Conservation (phyloP, 2,113 vertebrate species). For the Pseudopodoces humilis region DNA sequence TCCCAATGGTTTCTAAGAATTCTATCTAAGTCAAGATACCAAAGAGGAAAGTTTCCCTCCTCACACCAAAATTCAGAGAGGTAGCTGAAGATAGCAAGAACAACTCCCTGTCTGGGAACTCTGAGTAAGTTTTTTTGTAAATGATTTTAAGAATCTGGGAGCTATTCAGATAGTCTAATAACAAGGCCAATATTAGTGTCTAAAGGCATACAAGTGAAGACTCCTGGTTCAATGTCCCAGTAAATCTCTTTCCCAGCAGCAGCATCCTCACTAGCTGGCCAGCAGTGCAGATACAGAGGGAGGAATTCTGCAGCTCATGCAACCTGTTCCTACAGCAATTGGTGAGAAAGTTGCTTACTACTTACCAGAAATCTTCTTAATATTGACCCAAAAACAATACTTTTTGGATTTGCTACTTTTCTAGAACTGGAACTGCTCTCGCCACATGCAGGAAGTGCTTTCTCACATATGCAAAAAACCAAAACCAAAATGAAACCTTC, state of each 20-base stretch:
- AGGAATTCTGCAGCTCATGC: neutral
- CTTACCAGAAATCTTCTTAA: neutral
- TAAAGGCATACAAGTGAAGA: neutral
- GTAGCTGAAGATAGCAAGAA: neutral
- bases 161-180: neutral
- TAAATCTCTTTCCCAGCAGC: neutral
- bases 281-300: neutral
- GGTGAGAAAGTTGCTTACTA: neutral
- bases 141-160: neutral
- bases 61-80: neutral
- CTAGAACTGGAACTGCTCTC: neutral
- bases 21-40: neutral
- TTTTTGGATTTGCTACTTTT: neutral
- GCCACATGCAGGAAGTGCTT: neutral
- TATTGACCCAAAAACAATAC: neutral
- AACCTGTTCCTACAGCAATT: neutral
- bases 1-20: neutral
- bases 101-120: neutral
- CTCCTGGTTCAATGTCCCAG: neutral
- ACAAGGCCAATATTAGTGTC: neutral
- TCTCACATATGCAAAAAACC: neutral
- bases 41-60: neutral
- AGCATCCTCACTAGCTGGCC: neutral
- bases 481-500: neutral
- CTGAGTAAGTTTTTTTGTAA: neutral